Base-by-base conservation (phyloP, 2,888 invertebrate genomes). In the Melieria omissa region DNA sequence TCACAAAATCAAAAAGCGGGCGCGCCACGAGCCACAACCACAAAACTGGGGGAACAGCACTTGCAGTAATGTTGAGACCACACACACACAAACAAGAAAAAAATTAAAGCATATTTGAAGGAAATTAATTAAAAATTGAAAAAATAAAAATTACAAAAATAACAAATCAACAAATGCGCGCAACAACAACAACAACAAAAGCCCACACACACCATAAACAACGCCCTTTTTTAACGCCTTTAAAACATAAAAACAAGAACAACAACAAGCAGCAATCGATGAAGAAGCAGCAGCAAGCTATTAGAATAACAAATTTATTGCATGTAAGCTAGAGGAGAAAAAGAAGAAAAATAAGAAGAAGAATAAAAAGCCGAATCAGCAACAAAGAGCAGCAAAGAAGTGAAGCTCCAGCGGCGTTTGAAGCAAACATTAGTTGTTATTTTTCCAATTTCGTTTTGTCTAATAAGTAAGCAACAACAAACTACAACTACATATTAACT, bases 191-290 rank as follows among this genome's bases (percentile, higher is more conserved):
- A 60, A 49, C 47, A 46, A 67, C 42, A 67, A 67, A 58, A 60
- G 46, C 49, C 60, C 47, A 47, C 49, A 58, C 29, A 58, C 29
- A 5, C 41, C 47, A 60, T 47, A 58, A 46, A 67, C 42, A 67
- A 67, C 67, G 60, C 61, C 49, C 60, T 67, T 67, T 67, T 67
- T 67, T 60, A 67, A 67, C 67, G 67, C 67, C 67, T 67, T 67
- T 67, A 60, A 60, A 67, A 67, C 60, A 57, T 29, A 46, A 12
- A 29, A 41, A 57, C 4, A 42, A 49, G 44, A 41, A 16, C 16
- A 14, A 45, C 14, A 46, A 46, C 44, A 57, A 57, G 16, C 4
- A 55, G 7, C 14, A 16, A 62, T 46, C 41, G 16, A 67, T 44
- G 4, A 42, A 60, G 42, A 58, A 60, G 45, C 47, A 67, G 44